Evolutionary conservation across 2,888 invertebrate species (phyloP), one percentile per base, ranked within the genome.

Genomic region (Drosophila histrio): DNA sequence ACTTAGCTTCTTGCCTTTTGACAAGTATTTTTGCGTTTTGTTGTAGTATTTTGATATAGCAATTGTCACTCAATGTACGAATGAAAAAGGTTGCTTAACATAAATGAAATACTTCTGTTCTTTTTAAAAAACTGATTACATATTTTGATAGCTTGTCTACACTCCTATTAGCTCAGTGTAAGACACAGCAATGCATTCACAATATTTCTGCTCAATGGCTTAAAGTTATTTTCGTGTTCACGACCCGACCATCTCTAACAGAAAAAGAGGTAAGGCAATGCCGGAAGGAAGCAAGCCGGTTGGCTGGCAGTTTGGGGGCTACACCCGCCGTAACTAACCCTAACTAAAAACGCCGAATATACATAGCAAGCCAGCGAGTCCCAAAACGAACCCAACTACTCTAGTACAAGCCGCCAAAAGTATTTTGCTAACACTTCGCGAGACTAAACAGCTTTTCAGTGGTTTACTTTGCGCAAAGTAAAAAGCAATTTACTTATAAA

Each of bases 401-500:
- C 52, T 43, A 54, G 24, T 44, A 34, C 28, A 34, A 56, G 72
- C 67, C 72, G 62, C 56, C 58, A 59, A 74, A 74, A 74, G 68
- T 77, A 72, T 77, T 74, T 77, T 66, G 73, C 74, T 17, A 74
- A 77, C 74, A 77, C 74, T 74, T 74, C 73, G 77, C 74, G 77
- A 72, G 74, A 60, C 72, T 74, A 74, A 74, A 74, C 72, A 77
- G 77, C 77, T 73, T 72, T 73, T 68, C 68, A 63, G 72, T 59
- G 72, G 72, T 73, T 73, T 72, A 56, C 60, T 72, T 57, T 50
- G 67, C 73, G 46, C 69, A 74, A 69, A 74, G 69, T 64, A 74
- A 69, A 73, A 74, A 69, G 70, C 75, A 77, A 77, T 75, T 77
- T 75, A 75, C 75, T 75, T 75, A 77, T 77, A 77, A 73, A 73